Percentiles rank a stretch among this genome's conserved stretches.
Evolutionary conservation across 2,113 vertebrate species (phyloP).

Genomic region (Callospermophilus lateralis): DNA sequence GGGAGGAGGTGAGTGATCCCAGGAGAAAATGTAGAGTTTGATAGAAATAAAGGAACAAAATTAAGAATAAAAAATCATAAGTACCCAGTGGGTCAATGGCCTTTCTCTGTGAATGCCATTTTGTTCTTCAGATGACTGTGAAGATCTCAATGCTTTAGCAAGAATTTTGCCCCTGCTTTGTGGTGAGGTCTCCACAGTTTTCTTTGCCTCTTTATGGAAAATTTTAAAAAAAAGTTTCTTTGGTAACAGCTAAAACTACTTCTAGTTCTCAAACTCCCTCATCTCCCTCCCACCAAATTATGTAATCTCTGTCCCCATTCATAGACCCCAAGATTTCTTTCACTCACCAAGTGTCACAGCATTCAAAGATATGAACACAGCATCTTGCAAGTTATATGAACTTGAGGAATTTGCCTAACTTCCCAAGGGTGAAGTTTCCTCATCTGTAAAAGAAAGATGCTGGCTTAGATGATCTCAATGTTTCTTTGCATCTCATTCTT

Average conservation of each 20-base stretch:
- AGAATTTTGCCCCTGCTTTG: background rate
- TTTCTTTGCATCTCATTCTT: conserved; percentile 44
- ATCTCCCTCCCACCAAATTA: background rate
- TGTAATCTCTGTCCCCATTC: background rate
- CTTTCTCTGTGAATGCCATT: background rate
- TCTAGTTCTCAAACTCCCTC: background rate
- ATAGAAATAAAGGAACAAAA: background rate
- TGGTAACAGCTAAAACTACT: background rate
- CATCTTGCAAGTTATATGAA: background rate
- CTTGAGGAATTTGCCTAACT: background rate
- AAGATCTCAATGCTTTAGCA: background rate
- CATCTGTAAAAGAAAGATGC: conserved; percentile 21
- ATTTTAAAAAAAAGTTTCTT: background rate
- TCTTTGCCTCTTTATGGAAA: background rate
- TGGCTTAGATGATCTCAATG: conserved; percentile 8
- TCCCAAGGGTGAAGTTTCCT: conserved; percentile 2
- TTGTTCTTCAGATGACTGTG: background rate
- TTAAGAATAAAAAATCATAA: background rate
- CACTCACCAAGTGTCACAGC: background rate
- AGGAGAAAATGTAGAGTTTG: background rate
- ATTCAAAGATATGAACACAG: background rate
- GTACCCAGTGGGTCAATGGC: background rate
- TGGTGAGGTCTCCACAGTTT: background rate
- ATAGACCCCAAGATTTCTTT: background rate
- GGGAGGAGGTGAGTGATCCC: background rate